phyloP scores from a whole-genome alignment of 2,888 invertebrate genomes.

The Congeria kusceri region DNA sequence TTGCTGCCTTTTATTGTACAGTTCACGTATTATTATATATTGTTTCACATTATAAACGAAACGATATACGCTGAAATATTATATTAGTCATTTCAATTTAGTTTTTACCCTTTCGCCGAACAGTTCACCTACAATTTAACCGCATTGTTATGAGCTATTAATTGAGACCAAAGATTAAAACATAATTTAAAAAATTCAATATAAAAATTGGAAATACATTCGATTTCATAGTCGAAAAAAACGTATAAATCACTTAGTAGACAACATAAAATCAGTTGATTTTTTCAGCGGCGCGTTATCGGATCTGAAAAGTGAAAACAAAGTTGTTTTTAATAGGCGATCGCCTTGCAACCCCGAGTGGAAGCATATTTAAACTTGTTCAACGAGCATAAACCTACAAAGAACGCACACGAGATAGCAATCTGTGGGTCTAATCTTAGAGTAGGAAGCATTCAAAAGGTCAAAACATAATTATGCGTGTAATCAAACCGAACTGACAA shows the following conservation, averaged over 20 bases:
- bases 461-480: slow-evolving; percentile 29
- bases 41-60: too few relatives aligned
- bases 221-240: too few relatives aligned
- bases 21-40: background rate
- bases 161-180: too few relatives aligned
- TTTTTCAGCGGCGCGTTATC: slow-evolving; percentile 46
- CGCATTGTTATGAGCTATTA: too few relatives aligned
- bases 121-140: too few relatives aligned
- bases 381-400: slow-evolving; percentile 26
- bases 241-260: too few relatives aligned
- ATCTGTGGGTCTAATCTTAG: slow-evolving; percentile 29
- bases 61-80: too few relatives aligned
- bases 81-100: too few relatives aligned
- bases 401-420: slow-evolving; percentile 13
- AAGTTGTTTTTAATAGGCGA: slow-evolving; percentile 63
- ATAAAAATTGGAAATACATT: too few relatives aligned
- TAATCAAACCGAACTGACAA: slow-evolving; percentile 22
- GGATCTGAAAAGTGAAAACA: slow-evolving; percentile 61
- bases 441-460: slow-evolving; percentile 21
- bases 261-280: slow-evolving; percentile 37
- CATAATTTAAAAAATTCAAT: too few relatives aligned
- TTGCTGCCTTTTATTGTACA: slow-evolving; percentile 6
- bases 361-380: slow-evolving; percentile 38
- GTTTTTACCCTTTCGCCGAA: too few relatives aligned
- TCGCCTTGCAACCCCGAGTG: slow-evolving; percentile 49